Evolutionary conservation across 2,113 vertebrate genomes (phyloP), one percentile per base, ranked within the genome.

Genomic region (Microcebus jonahi): DNA sequence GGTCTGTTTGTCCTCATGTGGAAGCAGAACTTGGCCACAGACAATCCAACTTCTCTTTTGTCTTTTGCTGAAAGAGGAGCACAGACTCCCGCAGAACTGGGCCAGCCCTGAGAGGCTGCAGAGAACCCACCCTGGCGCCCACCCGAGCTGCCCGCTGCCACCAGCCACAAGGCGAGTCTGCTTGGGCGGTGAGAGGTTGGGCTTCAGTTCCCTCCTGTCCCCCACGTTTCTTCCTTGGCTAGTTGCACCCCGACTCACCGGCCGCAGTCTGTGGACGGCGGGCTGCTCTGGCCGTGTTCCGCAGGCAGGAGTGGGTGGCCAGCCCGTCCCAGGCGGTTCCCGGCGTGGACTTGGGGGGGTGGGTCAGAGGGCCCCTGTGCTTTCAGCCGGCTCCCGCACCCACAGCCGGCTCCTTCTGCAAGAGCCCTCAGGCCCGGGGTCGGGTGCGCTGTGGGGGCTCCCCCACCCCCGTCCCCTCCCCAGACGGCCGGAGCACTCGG

Each of bases 241-340:
- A 21, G 71, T 55, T 8, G 2, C 15, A 14, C n/a, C 53, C 45
- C 48, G 83, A 18, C 42, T 20, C 39, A 6, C 15, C 10, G 4
- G 2, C 8, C 5, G 18, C 3, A 3, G 4, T 2, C 0, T 21
- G 42, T 48, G 7, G 53, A 2, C 5, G 13, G 73, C 50, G 48
- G 36, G n/a, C 42, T 23, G 70, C 4, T 90, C 86, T 93, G 87
- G 45, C 15, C 17, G 17, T 48, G 63, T 29, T 75, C 75, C 34
- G 59, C 23, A 20, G 39, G 2, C 50, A 25, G 9, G 20, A 8
- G 15, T 15, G 36, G 29, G 20, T 29, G 11, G 13, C 2, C 27
- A 31, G 61, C 31, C 10, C 5, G 23, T 61, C 31, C 67, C 36
- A 5, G 31, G 29, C 14, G 0, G 31, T 4, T 68, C 31, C 45